These are phyloP conservation scores for Diaprepes abbreviatus DNA, from an alignment of 2,888 invertebrate genomes.

Conservation along the genomic window DNA sequence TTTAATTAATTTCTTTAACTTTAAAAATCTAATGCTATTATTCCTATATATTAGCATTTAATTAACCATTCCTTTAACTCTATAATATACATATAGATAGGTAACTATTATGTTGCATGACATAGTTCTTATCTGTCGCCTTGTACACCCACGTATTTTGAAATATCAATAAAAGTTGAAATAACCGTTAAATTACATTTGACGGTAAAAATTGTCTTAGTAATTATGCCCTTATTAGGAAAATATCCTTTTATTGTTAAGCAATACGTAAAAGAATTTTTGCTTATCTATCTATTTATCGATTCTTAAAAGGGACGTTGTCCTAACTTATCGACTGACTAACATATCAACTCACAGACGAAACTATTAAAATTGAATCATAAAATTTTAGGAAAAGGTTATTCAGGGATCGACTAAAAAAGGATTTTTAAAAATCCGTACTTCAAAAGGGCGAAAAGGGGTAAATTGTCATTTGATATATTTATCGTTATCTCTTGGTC, in stretches of 20 bases:
- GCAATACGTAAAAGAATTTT: no score
- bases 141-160: conserved; percentile 21
- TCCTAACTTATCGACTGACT: no score
- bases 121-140: neutral
- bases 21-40: neutral
- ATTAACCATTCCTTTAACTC: neutral
- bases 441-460: no score
- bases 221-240: neutral
- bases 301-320: no score
- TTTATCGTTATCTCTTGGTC: no score
- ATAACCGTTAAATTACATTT: neutral
- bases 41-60: neutral
- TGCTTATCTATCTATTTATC: no score
- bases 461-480: no score
- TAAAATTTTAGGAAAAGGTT: no score
- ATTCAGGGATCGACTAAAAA: no score
- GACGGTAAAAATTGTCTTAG: neutral
- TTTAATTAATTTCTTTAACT: neutral
- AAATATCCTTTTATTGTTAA: neutral
- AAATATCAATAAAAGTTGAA: conserved; percentile 35
- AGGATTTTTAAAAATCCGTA: no score
- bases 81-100: neutral
- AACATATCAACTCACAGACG: no score
- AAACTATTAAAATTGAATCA: no score
- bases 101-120: conserved; percentile 3